Evolutionary conservation across 2,888 invertebrate species (phyloP), one percentile per base, ranked within the genome.

Genomic region (Metacarcinus magister): DNA sequence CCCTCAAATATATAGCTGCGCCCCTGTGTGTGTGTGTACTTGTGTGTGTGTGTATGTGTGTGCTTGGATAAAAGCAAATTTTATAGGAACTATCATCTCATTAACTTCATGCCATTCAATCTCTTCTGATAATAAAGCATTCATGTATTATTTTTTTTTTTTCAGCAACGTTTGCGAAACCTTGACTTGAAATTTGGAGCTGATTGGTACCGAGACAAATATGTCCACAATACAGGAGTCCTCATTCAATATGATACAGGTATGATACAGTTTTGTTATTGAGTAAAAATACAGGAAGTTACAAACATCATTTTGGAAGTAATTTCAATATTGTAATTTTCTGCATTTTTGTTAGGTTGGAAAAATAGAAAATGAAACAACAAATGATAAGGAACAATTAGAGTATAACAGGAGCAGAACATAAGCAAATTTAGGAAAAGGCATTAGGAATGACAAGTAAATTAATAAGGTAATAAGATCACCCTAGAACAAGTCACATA

Each of bases 221-320:
- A 93, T 82, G 93, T 96, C 16, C 46, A 93, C 54, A 96, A 95
- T 54, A 94, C 96, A 13, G 96, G 96, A 13, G 67, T 95, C 87
- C 39, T 95, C 91, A 92, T 96, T 43, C 95, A 96, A 90, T 96
- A 96, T 43, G 93, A 95, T n/a, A 96, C 96, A 95, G 46, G 96
- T 96, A 60, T 95, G 95, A 28, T 10, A 19, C 32, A 60, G 8
- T 19, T 23, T 39, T 39, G 43, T 60, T 60, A 8, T n/a, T 92
- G 3, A 4, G 43, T 43, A 19, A 19, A 43, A 43, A 39, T 44
- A 19, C 16, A 13, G 60, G 19, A 16, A 46, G 4, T 46, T 7
- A 46, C 46, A 46, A 46, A 46, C 10, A 10, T 10, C 46, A 7
- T 10, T 46, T 46, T 46, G 10, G 46, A 7, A 10, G 46, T 7